Evolutionary conservation across 2,113 vertebrate genomes (phyloP).

Genomic region (Cryptomyrus ogoouensis): DNA sequence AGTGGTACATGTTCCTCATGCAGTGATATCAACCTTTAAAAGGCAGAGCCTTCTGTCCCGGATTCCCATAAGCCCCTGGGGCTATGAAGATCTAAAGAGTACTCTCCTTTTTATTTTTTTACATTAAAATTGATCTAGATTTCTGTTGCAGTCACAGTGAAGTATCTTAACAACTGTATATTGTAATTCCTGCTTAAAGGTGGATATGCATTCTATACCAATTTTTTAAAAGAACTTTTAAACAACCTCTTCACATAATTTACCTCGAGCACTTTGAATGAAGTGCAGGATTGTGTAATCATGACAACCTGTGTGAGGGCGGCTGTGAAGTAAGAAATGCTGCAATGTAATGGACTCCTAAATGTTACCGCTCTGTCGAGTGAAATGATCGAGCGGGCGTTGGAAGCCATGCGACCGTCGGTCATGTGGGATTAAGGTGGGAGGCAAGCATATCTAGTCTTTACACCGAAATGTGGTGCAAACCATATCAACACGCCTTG

Average conservation of each 20-base stretch:
- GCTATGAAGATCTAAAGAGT: neutral
- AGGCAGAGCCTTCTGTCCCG: neutral
- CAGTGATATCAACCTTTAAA: slow-evolving; percentile 1
- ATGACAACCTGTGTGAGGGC: neutral
- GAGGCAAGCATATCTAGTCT: neutral
- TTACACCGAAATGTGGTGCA: neutral
- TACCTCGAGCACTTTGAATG: neutral
- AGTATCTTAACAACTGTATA: neutral
- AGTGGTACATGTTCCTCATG: neutral
- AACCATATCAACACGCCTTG: neutral
- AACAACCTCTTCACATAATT: neutral
- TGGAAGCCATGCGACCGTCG: neutral
- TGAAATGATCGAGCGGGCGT: neutral
- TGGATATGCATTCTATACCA: neutral
- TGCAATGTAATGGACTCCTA: neutral
- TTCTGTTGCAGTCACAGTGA: neutral
- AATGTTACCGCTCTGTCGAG: neutral
- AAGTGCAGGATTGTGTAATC: neutral
- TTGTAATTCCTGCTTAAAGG: neutral
- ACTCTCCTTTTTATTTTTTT: neutral
- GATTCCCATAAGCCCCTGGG: neutral
- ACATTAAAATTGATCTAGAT: neutral
- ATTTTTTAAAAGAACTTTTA: neutral
- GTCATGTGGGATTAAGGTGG: neutral
- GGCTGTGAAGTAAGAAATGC: neutral